A percentile compares a stretch with the other conserved stretches of the same genome.
These are phyloP conservation scores for Volucella inanis DNA, from an alignment of 2,888 invertebrate species.

Conservation along the genomic window DNA sequence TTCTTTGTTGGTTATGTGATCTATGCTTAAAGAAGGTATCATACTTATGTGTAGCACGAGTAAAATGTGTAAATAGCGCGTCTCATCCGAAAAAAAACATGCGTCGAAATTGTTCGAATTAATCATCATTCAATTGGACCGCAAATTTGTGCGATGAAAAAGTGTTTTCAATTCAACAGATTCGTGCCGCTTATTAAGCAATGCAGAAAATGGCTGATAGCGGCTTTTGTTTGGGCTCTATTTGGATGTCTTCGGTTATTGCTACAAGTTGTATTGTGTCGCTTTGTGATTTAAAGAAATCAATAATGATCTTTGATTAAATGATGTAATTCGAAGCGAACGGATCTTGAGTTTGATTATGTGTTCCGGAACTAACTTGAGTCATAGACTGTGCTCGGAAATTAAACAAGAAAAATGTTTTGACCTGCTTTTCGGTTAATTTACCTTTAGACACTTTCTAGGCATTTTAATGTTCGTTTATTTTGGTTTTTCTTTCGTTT, in stretches of 20 bases:
- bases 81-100: not conserved
- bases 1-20: constrained; percentile 26
- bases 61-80: no score
- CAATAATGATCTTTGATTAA: constrained; percentile 42
- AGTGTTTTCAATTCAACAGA: constrained; percentile 14
- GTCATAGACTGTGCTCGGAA: not conserved
- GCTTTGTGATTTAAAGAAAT: constrained; percentile 41
- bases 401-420: constrained; percentile 12
- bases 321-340: constrained; percentile 33
- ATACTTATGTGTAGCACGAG: no score
- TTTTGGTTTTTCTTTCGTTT: no score
- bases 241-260: constrained; percentile 41
- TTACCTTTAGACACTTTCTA: not conserved
- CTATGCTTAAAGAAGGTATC: no score
- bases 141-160: constrained; percentile 21
- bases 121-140: constrained; percentile 27
- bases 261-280: constrained; percentile 7
- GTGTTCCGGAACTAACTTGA: constrained; percentile 47
- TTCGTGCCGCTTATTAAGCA: constrained; percentile 48
- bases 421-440: constrained; percentile 34
- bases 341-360: not conserved
- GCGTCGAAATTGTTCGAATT: constrained; percentile 39
- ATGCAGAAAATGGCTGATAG: constrained; percentile 17
- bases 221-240: constrained; percentile 18
- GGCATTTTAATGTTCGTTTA: no score